These are phyloP conservation scores for Trichomalopsis sarcophagae DNA, from an alignment of 1,140 invertebrate species.

Conservation along the genomic window DNA sequence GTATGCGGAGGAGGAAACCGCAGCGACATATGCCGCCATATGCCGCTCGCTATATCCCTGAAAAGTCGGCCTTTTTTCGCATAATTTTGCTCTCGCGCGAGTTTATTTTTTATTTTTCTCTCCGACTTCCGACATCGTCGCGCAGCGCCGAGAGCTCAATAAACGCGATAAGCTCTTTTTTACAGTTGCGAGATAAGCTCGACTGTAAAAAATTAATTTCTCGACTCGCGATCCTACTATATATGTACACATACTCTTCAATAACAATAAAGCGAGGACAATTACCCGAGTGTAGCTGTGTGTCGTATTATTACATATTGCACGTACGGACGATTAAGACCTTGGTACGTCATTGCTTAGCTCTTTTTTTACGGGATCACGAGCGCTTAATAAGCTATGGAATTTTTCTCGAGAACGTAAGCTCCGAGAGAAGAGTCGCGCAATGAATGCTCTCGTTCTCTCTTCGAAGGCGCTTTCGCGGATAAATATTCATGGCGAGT, in stretches of 20 bases:
- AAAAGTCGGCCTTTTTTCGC: background rate
- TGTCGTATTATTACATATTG: background rate
- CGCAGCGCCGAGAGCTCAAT: too few relatives aligned
- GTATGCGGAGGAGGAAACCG: background rate
- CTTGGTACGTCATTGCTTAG: background rate
- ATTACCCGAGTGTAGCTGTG: background rate
- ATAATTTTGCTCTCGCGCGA: background rate
- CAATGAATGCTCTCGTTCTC: constrained; percentile 20
- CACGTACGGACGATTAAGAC: constrained; percentile 8
- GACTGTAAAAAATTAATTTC: too few relatives aligned
- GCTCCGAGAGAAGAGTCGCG: background rate
- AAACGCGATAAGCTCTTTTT: too few relatives aligned
- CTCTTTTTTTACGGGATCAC: background rate
- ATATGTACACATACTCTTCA: too few relatives aligned
- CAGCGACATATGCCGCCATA: constrained; percentile 4
- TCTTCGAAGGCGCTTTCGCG: background rate
- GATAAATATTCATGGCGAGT: constrained; percentile 27
- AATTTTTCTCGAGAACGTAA: constrained; percentile 19
- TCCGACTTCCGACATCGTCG: too few relatives aligned
- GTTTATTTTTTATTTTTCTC: too few relatives aligned
- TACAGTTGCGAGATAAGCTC: too few relatives aligned
- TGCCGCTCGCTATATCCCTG: background rate
- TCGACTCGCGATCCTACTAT: too few relatives aligned
- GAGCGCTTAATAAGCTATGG: constrained; percentile 35
- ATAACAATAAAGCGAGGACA: background rate